Conservation (phyloP, 2,797 vertebrate genomes). For the Synanceia verrucosa region DNA sequence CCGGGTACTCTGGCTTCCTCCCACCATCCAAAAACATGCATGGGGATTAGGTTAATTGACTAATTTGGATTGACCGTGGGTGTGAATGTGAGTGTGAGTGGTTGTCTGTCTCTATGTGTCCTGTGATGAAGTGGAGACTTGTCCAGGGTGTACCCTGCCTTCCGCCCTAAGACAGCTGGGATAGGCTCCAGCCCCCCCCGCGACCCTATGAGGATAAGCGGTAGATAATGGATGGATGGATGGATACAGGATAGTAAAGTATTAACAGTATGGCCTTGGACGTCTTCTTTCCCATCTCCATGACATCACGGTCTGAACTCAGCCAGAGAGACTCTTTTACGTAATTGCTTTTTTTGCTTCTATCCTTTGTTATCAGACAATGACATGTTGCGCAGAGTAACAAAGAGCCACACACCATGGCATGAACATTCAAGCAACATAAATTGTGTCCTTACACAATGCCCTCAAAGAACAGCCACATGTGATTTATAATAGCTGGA, state of each 20-base stretch:
- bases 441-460: background rate
- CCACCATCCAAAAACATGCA: too few species aligned
- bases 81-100: too few species aligned
- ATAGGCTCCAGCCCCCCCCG: too few species aligned
- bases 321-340: conserved; percentile 10
- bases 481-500: background rate
- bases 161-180: too few species aligned
- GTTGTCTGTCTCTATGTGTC: too few species aligned
- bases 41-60: too few species aligned
- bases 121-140: too few species aligned
- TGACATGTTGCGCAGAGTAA: background rate
- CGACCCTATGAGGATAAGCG: too few species aligned
- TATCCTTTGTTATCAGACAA: background rate
- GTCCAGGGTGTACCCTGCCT: too few species aligned
- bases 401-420: background rate
- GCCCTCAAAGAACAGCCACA: background rate
- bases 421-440: background rate
- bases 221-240: too few species aligned
- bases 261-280: background rate
- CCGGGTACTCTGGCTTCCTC: too few species aligned
- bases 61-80: too few species aligned
- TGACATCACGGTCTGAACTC: conserved; percentile 3
- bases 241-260: background rate
- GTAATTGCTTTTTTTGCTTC: background rate
- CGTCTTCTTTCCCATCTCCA: background rate